phyloP scores from a whole-genome alignment of 2,797 vertebrate species.

The Malurus leucopterus region DNA sequence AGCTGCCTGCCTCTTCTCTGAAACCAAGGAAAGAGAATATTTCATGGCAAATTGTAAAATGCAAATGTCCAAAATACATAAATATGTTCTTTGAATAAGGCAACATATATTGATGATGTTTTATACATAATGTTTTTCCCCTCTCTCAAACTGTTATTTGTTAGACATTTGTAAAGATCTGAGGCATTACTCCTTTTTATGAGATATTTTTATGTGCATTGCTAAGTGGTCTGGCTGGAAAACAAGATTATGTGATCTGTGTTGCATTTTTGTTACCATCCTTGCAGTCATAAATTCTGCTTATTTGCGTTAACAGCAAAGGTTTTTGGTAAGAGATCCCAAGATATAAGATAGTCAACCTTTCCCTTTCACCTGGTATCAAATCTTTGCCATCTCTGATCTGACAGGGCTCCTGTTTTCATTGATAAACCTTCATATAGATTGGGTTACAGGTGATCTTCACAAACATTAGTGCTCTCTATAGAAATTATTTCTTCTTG shows the following conservation, averaged over 20 bases:
- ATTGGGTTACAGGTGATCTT: neutral
- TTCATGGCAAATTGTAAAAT: constrained; percentile 4
- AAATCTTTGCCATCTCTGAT: neutral
- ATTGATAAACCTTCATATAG: neutral
- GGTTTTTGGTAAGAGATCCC: neutral
- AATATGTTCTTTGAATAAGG: constrained; percentile 1
- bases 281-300: neutral
- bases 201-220: constrained; percentile 10
- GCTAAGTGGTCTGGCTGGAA: constrained; percentile 3
- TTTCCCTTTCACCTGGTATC: neutral
- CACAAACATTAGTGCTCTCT: neutral
- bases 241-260: constrained; percentile 1
- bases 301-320: neutral
- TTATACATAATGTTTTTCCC: neutral
- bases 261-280: neutral
- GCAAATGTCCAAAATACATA: neutral
- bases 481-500: neutral
- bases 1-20: neutral
- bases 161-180: constrained; percentile 12
- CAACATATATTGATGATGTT: neutral
- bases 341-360: neutral
- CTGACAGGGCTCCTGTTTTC: neutral
- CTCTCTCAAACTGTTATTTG: neutral
- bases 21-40: neutral
- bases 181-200: neutral